These are phyloP conservation scores for Monoplex corrugatus DNA, from an alignment of 2,888 invertebrate genomes.

Conservation along the genomic window DNA sequence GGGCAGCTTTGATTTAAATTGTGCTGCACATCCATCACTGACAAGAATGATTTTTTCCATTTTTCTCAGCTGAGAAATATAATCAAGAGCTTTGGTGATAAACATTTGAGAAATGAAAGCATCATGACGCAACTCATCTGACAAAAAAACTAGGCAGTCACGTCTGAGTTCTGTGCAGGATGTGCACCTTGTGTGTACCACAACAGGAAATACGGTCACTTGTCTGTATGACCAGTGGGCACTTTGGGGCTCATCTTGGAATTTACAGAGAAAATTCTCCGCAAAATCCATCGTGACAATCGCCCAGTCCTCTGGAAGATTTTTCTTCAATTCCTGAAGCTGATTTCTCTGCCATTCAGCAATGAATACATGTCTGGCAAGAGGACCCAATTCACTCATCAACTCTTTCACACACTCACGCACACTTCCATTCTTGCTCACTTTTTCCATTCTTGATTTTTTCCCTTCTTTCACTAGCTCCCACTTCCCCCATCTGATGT, in stretches of 20 bases:
- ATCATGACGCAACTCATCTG: background rate
- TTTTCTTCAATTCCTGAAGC: background rate
- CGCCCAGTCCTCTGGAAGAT: background rate
- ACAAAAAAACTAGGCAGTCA: background rate
- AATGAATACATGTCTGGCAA: background rate
- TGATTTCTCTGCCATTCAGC: slow-evolving; percentile 18
- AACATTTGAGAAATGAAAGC: background rate
- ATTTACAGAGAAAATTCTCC: slow-evolving; percentile 33
- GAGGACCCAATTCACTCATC: background rate
- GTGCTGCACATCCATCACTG: slow-evolving; percentile 38
- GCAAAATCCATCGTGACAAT: background rate
- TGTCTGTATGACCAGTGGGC: slow-evolving; percentile 38
- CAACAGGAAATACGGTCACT: slow-evolving; percentile 20
- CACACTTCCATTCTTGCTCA: slow-evolving; percentile 4
- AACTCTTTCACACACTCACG: slow-evolving; percentile 5
- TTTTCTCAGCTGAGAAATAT: background rate
- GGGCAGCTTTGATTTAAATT: slow-evolving; percentile 3
- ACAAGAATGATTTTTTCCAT: background rate
- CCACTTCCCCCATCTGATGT: background rate
- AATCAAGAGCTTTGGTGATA: background rate
- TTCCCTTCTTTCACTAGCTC: background rate
- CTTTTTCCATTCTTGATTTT: background rate
- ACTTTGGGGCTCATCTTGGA: slow-evolving; percentile 20
- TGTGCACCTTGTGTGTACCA: background rate
- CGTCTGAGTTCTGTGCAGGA: background rate